Base-by-base conservation (phyloP, 2,113 vertebrate genomes). In the Probosciger aterrimus region DNA sequence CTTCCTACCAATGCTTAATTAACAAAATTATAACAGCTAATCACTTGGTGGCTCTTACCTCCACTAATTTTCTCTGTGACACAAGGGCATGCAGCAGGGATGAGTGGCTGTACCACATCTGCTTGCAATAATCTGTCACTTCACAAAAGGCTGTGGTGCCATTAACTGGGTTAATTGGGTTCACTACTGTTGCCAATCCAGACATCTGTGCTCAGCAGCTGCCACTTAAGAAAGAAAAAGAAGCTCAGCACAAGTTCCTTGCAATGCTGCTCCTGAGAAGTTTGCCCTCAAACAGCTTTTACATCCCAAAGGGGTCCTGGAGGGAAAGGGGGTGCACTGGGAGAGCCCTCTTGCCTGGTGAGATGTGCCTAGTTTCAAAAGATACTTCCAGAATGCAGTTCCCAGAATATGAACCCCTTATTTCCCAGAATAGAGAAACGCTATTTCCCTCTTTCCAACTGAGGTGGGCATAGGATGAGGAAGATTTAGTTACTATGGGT, bases 151-250 rank as follows among this genome's bases (percentile, higher is more conserved):
- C 90, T 91, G 49, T 28, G 67, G 57, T 81, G 90, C 94, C 90
- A 92, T 96, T 97, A 96, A 25, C 80, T 90, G 88, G 94, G 97
- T 97, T 97, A 97, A 97, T 97, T 97, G 90, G 90, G 90, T 96
- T 95, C 94, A 93, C 84, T 88, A 84, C 53, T 92, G 81, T 11
- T 94, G 95, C 86, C 80, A 89, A 4, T 89, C 64, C 39, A 31
- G 85, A 96, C 92, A 95, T 92, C 96, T 92, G 86, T 73, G 87
- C 94, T 96, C 85, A 81, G 89, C 47, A 87, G 64, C 90, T 69
- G 83, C 53, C 60, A 22, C 55, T 82, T 64, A 22, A 63, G 73
- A 67, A 75, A 33, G 7, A 64, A 77, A 68, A 71, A 53, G 22
- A 46, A 79, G 30, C 39, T 60, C 33, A 89, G 80, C 22, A 46